Evolutionary conservation across 37 sponge, comb jelly and placozoan species (phyloP).

Genomic region (Tethya wilhelma): DNA sequence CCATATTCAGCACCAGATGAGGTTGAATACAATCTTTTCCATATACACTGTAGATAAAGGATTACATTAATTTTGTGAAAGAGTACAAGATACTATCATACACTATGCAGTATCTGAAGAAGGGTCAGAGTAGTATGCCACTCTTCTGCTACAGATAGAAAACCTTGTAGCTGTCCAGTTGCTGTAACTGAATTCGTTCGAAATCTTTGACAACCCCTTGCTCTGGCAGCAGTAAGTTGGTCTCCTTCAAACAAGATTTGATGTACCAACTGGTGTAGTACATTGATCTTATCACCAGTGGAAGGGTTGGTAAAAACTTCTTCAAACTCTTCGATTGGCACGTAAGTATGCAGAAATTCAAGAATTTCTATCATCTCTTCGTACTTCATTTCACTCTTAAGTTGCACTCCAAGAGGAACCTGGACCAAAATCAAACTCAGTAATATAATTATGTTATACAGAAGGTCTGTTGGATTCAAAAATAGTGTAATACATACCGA

Average conservation of each 20-base stretch:
- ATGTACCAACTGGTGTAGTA: too few relatives aligned
- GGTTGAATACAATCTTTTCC: neutral
- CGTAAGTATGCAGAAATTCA: neutral
- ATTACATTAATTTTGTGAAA: neutral
- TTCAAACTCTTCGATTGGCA: slow-evolving; percentile 1
- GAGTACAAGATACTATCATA: too few relatives aligned
- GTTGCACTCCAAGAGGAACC: slow-evolving; percentile 16
- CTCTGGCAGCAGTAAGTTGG: slow-evolving; percentile 21
- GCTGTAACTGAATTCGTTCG: neutral
- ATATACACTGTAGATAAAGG: neutral
- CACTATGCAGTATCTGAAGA: slow-evolving; percentile 9
- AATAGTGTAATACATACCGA: too few relatives aligned
- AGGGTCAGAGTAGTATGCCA: slow-evolving; percentile 40
- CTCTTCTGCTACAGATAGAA: slow-evolving; percentile 31
- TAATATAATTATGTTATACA: neutral
- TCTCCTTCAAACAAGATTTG: slow-evolving; percentile 6
- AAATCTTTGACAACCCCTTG: neutral
- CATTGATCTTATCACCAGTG: neutral
- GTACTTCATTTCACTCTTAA: slow-evolving; percentile 20
- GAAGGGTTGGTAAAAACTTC: neutral
- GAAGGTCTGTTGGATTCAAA: too few relatives aligned
- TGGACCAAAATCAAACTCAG: neutral
- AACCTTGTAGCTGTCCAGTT: slow-evolving; percentile 9
- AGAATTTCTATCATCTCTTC: slow-evolving; percentile 30
- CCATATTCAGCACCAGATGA: neutral